A percentile compares a stretch with the other conserved stretches of the same genome.
Conservation (phyloP, 2,888 invertebrate species). For the Parascotia fuliginaria region DNA sequence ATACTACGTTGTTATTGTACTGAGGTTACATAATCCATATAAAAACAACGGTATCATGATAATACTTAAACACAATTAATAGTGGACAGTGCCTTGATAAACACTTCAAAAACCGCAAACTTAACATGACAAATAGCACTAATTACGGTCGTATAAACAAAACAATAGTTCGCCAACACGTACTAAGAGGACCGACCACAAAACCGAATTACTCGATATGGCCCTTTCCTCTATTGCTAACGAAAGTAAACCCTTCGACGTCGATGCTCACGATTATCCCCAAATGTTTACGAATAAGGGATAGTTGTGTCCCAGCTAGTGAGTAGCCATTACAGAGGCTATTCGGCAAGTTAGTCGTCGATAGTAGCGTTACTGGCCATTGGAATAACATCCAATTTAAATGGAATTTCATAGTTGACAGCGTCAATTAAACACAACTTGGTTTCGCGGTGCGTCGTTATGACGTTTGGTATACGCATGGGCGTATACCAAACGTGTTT, state of each 20-base stretch:
- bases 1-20: too few species aligned
- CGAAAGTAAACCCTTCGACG: conserved; percentile 53
- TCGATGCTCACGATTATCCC: conserved; percentile 6
- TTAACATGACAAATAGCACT: conserved; percentile 58
- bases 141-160: conserved; percentile 65
- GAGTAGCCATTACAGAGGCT: conserved; percentile 71
- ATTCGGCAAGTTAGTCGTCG: conserved; percentile 59
- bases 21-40: too few species aligned
- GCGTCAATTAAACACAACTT: conserved; percentile 59
- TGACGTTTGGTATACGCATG: conserved; percentile 54
- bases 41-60: too few species aligned
- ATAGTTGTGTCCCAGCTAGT: conserved; percentile 54
- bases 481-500: conserved; percentile 39
- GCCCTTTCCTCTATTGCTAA: conserved; percentile 62
- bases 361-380: conserved; percentile 52
- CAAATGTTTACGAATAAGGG: conserved; percentile 16
- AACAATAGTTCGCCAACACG: conserved; percentile 60
- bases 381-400: conserved; percentile 68
- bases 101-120: conserved; percentile 50
- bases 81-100: conserved; percentile 24
- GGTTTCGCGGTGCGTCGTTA: conserved; percentile 44
- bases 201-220: conserved; percentile 63
- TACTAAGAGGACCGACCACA: conserved; percentile 58
- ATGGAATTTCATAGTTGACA: conserved; percentile 65
- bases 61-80: conserved; percentile 5